Percentiles rank a stretch among this genome's conserved stretches.
Evolutionary conservation across 1,140 invertebrate genomes (phyloP).

Genomic region (Metaphire vulgaris): DNA sequence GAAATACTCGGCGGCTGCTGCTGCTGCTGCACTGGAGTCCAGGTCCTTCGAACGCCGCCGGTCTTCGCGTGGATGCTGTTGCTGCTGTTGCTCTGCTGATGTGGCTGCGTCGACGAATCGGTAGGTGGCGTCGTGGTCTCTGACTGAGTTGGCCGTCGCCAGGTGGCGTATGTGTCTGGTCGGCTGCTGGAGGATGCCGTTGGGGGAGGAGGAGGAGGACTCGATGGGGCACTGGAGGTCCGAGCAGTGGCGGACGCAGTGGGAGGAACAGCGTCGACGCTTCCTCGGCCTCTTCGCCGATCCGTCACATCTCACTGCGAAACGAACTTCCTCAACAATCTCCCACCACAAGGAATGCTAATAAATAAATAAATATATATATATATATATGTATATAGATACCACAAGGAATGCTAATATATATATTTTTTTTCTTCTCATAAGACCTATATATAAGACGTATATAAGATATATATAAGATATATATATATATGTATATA

Average conservation of each 20-base stretch:
- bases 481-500: too few species aligned
- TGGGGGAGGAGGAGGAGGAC: neutral
- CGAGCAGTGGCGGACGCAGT: neutral
- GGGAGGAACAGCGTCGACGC: slow-evolving; percentile 59
- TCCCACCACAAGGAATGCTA: slow-evolving; percentile 86
- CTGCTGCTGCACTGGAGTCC: too few species aligned
- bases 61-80: neutral
- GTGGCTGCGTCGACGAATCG: neutral
- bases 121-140: neutral
- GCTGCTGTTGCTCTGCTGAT: neutral
- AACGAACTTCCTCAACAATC: slow-evolving; percentile 87
- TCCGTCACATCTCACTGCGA: slow-evolving; percentile 80
- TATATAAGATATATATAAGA: too few species aligned
- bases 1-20: too few species aligned
- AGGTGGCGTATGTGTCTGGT: neutral
- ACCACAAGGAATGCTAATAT: too few species aligned
- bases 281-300: slow-evolving; percentile 70
- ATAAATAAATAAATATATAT: slow-evolving; percentile 29
- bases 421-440: too few species aligned
- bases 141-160: neutral
- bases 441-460: too few species aligned
- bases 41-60: too few species aligned
- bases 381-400: neutral
- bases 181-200: neutral
- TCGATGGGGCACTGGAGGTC: neutral